phyloP scores from a whole-genome alignment of 1,140 invertebrate species.

The Potamilus streckersoni region DNA sequence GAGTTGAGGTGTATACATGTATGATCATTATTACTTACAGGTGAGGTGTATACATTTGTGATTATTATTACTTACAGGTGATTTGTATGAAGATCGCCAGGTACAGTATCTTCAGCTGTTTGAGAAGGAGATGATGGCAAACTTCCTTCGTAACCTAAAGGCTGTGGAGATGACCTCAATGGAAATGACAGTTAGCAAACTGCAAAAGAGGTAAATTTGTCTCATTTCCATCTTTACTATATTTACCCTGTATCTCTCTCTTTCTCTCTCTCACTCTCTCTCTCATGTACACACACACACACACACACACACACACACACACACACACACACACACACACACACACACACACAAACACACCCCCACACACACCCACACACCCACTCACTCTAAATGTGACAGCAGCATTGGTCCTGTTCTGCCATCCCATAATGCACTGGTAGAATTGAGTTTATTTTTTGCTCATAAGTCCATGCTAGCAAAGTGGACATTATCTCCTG shows the following conservation, averaged over 20 bases:
- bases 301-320: background rate
- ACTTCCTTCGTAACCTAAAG: conserved; percentile 46
- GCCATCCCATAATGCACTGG: too few relatives aligned
- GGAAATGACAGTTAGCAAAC: conserved; percentile 42
- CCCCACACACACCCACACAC: background rate
- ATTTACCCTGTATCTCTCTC: background rate
- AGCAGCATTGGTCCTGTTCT: background rate
- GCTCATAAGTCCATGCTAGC: too few relatives aligned
- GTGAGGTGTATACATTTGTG: too few relatives aligned
- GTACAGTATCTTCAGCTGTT: conserved; percentile 56
- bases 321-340: background rate
- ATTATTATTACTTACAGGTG: conserved; percentile 25
- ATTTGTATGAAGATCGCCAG: conserved; percentile 43
- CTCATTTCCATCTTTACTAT: background rate
- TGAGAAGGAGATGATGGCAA: conserved; percentile 62
- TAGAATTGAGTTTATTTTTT: too few relatives aligned
- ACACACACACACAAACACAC: background rate
- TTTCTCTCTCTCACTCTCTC: background rate
- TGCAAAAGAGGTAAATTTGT: conserved; percentile 43
- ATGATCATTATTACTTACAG: too few relatives aligned
- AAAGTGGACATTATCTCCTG: too few relatives aligned
- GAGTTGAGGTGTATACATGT: too few relatives aligned
- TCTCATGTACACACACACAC: background rate
- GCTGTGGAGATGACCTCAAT: conserved; percentile 42
- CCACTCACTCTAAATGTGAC: background rate